A percentile compares a stretch with the other conserved stretches of the same genome.
Conservation (phyloP, 2,797 vertebrate genomes). For the Coreius guichenoti region DNA sequence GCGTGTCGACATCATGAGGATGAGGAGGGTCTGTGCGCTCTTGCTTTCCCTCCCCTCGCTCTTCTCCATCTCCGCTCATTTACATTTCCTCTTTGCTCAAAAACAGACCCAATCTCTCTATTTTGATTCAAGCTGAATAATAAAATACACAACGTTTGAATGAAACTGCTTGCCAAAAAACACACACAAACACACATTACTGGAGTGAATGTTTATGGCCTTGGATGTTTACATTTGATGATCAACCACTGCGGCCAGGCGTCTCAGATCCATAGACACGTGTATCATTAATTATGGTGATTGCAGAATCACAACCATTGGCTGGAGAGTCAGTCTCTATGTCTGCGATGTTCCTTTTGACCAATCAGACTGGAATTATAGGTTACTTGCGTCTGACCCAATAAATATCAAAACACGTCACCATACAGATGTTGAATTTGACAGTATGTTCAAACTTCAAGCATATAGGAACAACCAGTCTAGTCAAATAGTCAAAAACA, state of each 20-base stretch:
- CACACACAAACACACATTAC: neutral
- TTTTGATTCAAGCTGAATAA: neutral
- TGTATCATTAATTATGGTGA: neutral
- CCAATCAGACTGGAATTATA: neutral
- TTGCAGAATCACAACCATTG: neutral
- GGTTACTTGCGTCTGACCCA: neutral
- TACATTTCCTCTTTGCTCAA: slow-evolving; percentile 10
- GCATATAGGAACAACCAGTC: neutral
- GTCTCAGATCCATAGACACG: neutral
- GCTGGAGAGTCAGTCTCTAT: neutral
- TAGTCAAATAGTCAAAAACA: neutral
- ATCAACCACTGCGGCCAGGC: neutral
- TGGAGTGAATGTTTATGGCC: neutral
- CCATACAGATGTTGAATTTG: neutral
- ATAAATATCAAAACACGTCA: neutral
- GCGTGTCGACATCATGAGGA: slow-evolving; percentile 17
- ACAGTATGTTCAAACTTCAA: neutral
- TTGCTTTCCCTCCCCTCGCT: slow-evolving; percentile 34
- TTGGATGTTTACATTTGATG: neutral
- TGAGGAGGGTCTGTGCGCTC: slow-evolving; percentile 32
- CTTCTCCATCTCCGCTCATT: slow-evolving; percentile 12
- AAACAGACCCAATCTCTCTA: neutral
- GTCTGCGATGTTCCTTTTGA: neutral
- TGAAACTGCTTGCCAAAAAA: slow-evolving; percentile 31
- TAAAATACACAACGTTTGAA: neutral